These are phyloP conservation scores for Tipula unca DNA, from an alignment of 2,888 invertebrate species.

Conservation along the genomic window DNA sequence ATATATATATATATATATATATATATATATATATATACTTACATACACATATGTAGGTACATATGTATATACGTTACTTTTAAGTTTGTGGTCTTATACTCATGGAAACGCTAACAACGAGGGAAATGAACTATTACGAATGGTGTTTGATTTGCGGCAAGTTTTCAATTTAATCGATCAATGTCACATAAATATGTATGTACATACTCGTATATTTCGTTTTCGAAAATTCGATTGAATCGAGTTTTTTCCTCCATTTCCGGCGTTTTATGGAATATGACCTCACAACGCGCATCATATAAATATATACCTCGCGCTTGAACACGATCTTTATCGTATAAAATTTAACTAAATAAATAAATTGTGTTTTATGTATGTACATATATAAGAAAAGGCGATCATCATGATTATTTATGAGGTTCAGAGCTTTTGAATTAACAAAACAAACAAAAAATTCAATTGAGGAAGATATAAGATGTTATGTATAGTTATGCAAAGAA, in stretches of 20 bases:
- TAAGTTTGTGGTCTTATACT: not conserved
- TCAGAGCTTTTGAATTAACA: not conserved
- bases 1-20: too few relatives aligned
- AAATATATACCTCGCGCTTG: not conserved
- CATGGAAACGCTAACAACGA: not conserved
- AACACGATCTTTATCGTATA: not conserved
- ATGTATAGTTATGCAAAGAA: not conserved
- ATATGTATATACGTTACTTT: too few relatives aligned
- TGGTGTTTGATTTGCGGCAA: not conserved
- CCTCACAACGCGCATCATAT: not conserved
- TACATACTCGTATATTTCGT: not conserved
- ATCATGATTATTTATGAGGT: not conserved
- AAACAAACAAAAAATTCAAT: not conserved
- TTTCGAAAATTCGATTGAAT: not conserved
- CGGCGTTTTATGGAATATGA: not conserved
- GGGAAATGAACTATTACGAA: not conserved
- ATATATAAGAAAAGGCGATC: not conserved
- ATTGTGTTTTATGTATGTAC: not conserved
- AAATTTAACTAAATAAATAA: not conserved
- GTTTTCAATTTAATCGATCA: not conserved
- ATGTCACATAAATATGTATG: not conserved
- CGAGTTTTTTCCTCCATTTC: not conserved
- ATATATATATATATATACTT: too few relatives aligned
- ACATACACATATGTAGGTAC: too few relatives aligned
- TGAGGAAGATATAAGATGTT: not conserved